Conservation (phyloP, 2,797 vertebrate genomes). For the Eulemur rubriventer region DNA sequence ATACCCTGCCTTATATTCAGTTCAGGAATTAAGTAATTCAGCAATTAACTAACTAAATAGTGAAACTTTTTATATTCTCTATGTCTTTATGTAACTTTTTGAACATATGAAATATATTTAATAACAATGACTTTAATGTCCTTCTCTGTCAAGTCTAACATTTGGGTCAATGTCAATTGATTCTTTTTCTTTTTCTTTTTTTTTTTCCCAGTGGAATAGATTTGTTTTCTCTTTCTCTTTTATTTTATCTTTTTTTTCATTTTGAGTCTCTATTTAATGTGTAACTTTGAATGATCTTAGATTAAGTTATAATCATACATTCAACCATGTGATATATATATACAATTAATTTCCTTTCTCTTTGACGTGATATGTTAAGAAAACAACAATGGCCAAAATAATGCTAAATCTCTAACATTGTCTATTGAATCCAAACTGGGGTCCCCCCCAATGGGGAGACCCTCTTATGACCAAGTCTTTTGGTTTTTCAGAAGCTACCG, state of each 20-base stretch:
- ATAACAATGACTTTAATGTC: neutral
- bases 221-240: no score
- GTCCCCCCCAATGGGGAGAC: neutral
- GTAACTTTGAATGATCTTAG: constrained; percentile 49
- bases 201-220: no score
- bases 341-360: constrained; percentile 43
- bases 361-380: constrained; percentile 35
- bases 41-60: neutral
- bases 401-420: neutral
- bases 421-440: neutral
- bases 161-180: neutral
- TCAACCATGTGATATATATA: neutral
- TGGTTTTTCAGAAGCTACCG: neutral
- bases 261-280: neutral
- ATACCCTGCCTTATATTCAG: neutral
- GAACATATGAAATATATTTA: neutral
- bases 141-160: neutral
- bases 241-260: no score
- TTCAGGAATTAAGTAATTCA: neutral
- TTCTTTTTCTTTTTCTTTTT: no score
- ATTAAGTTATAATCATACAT: constrained; percentile 51
- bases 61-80: neutral
- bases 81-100: neutral
- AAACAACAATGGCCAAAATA: neutral
- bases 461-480: neutral